Conservation (phyloP, 2,113 vertebrate genomes). For the Lethenteron camtschaticum region DNA sequence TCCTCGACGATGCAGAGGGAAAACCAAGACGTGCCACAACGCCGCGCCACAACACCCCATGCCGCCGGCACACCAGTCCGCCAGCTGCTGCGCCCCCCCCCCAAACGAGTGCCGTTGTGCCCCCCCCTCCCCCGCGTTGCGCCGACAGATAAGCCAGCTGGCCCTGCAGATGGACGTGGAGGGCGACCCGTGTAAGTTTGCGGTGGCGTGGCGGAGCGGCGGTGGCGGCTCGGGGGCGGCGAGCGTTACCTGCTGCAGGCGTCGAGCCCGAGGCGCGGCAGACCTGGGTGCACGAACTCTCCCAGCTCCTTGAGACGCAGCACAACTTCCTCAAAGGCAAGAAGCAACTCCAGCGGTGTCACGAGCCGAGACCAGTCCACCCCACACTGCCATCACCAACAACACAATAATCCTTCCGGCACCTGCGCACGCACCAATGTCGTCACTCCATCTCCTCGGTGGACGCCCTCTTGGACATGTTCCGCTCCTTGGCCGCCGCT, state of each 20-base stretch:
- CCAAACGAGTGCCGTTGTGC: background rate
- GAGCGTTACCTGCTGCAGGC: slow-evolving; percentile 74
- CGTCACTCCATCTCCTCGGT: too few species aligned
- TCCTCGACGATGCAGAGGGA: too few species aligned
- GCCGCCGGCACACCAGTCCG: too few species aligned
- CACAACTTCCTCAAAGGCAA: slow-evolving; percentile 71
- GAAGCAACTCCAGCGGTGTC: slow-evolving; percentile 11
- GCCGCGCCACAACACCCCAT: too few species aligned
- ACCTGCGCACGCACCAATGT: too few species aligned
- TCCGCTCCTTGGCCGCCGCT: too few species aligned
- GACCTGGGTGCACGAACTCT: slow-evolving; percentile 73
- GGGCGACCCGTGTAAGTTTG: slow-evolving; percentile 78
- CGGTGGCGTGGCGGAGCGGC: slow-evolving; percentile 52
- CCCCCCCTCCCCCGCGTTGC: slow-evolving; percentile 1
- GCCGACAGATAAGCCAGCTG: slow-evolving; percentile 53
- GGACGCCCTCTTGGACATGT: too few species aligned
- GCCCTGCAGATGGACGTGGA: slow-evolving; percentile 62
- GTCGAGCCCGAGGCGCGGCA: slow-evolving; percentile 72
- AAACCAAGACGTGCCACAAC: too few species aligned
- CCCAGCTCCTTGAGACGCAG: slow-evolving; percentile 63
- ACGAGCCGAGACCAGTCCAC: too few species aligned
- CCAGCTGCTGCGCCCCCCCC: too few species aligned
- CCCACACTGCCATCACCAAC: too few species aligned
- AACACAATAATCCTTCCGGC: too few species aligned
- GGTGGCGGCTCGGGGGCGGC: slow-evolving; percentile 59